These are phyloP conservation scores for Cosmopolites sordidus DNA, from an alignment of 2,888 invertebrate species.

Conservation along the genomic window DNA sequence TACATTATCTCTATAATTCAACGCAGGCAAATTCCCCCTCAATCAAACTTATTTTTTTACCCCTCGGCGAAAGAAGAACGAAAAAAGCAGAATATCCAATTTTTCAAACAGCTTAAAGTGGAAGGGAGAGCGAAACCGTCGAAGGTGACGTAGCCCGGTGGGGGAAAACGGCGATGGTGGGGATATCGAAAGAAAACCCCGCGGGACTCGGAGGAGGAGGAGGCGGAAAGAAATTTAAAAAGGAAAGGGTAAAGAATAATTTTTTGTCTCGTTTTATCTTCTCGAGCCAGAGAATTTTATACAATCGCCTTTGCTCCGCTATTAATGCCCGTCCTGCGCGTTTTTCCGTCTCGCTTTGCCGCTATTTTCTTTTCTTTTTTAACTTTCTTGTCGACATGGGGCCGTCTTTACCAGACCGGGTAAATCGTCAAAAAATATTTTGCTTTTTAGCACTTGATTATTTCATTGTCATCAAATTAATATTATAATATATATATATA, in stretches of 20 bases:
- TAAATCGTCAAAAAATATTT: too few species aligned
- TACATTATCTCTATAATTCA: too few species aligned
- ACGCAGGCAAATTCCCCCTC: too few species aligned
- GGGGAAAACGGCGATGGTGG: slow-evolving; percentile 13
- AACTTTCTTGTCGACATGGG: slow-evolving; percentile 16
- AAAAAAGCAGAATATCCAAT: not conserved
- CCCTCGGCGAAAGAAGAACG: slow-evolving; percentile 17
- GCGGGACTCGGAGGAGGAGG: slow-evolving; percentile 16
- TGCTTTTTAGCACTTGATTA: too few species aligned
- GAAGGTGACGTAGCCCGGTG: slow-evolving; percentile 5
- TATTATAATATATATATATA: slow-evolving; percentile 5
- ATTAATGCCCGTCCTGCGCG: slow-evolving; percentile 34
- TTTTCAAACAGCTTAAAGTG: slow-evolving; percentile 4
- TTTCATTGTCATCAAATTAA: not conserved
- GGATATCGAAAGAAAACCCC: slow-evolving; percentile 2
- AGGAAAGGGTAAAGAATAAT: slow-evolving; percentile 44
- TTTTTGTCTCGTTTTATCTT: slow-evolving; percentile 46
- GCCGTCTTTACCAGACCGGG: too few species aligned
- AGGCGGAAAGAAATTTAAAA: slow-evolving; percentile 32
- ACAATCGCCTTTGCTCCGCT: slow-evolving; percentile 41
- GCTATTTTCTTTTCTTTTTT: slow-evolving; percentile 34
- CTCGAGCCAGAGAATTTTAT: slow-evolving; percentile 44
- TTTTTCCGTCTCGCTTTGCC: slow-evolving; percentile 35
- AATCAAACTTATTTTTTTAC: too few species aligned
- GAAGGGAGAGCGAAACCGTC: slow-evolving; percentile 24